Percentiles rank a stretch among this genome's conserved stretches.
These are phyloP conservation scores for Piprites chloris DNA, from an alignment of 2,113 vertebrate genomes.

Conservation along the genomic window DNA sequence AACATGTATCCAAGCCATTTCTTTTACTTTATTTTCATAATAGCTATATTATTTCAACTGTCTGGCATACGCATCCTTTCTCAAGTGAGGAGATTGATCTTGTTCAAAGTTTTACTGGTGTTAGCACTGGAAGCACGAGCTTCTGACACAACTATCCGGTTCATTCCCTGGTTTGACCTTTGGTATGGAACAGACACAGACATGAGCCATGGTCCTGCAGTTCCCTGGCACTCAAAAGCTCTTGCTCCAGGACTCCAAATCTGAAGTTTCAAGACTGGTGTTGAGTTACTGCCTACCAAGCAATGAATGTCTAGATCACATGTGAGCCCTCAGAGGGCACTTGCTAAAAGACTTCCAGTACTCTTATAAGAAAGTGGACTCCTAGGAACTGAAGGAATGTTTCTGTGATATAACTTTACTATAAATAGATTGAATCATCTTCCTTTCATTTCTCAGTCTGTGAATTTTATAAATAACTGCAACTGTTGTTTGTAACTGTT, in stretches of 20 bases:
- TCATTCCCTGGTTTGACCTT: not conserved
- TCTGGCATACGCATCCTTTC: not conserved
- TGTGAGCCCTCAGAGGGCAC: not conserved
- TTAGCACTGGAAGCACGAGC: not conserved
- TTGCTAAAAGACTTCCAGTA: not conserved
- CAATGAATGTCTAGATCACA: fast-evolving
- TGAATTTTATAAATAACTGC: not conserved
- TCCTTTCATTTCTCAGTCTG: not conserved
- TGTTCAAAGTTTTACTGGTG: not conserved
- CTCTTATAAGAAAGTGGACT: not conserved
- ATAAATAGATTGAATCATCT: not conserved
- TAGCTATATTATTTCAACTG: not conserved
- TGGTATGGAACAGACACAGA: not conserved
- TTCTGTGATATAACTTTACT: not conserved
- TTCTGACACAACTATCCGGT: not conserved
- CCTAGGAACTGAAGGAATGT: not conserved
- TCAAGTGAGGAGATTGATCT: not conserved
- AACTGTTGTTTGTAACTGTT: not conserved
- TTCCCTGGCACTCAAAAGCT: not conserved
- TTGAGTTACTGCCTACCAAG: not conserved
- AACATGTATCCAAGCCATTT: not conserved
- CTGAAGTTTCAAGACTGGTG: not conserved
- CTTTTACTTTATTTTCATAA: not conserved
- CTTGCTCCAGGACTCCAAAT: not conserved
- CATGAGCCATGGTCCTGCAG: not conserved